Evolutionary conservation across 1,140 invertebrate species (phyloP).

Genomic region (Cotesia vestalis): DNA sequence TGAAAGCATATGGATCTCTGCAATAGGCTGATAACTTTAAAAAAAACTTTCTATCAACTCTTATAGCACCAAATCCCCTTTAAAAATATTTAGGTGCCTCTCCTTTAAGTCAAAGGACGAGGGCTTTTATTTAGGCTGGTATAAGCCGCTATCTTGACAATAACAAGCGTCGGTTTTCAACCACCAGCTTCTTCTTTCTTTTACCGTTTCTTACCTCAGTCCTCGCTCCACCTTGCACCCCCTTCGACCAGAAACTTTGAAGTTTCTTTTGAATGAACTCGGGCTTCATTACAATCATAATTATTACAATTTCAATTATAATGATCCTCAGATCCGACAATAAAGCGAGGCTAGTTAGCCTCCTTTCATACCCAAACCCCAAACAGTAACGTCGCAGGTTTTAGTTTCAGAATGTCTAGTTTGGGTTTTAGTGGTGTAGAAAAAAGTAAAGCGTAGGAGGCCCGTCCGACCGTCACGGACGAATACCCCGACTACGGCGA

Average conservation of each 20-base stretch:
- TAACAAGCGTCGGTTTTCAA: conserved; percentile 27
- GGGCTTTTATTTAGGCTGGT: conserved; percentile 60
- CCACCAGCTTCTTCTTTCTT: conserved; percentile 3
- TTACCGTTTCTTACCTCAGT: neutral
- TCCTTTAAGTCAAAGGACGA: conserved; percentile 59
- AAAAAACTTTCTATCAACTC: neutral
- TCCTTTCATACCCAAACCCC: too few species aligned
- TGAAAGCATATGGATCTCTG: too few species aligned
- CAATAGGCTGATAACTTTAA: too few species aligned
- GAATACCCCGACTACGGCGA: conserved; percentile 15
- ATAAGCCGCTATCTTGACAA: conserved; percentile 20
- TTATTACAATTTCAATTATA: too few species aligned
- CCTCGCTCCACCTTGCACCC: neutral
- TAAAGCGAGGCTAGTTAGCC: too few species aligned
- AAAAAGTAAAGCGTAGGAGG: conserved; percentile 21
- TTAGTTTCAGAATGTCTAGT: neutral
- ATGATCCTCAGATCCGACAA: too few species aligned
- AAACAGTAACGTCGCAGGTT: neutral
- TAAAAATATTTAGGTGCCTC: conserved; percentile 64
- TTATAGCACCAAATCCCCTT: conserved; percentile 51
- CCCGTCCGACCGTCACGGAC: conserved; percentile 30
- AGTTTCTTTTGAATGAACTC: too few species aligned
- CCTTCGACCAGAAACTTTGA: neutral
- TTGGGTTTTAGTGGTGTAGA: too few species aligned
- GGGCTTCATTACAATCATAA: too few species aligned